Conservation (phyloP, 1,140 invertebrate species). For the Microvelia longipes region DNA sequence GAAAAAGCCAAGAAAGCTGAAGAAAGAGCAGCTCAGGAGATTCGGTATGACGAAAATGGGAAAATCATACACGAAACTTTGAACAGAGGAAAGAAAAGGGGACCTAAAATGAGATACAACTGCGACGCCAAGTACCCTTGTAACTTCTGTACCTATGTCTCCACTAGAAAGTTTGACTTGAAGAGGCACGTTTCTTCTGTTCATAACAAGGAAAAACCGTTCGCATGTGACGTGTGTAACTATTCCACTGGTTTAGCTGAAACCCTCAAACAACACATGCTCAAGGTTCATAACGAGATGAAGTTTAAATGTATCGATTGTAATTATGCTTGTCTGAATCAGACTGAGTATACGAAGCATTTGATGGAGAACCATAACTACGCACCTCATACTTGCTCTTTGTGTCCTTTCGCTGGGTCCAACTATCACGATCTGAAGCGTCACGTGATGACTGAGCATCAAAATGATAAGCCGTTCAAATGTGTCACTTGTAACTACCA, state of each 20-base stretch:
- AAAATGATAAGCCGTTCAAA: no score
- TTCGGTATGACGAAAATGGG: neutral
- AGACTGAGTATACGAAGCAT: neutral
- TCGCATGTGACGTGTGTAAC: neutral
- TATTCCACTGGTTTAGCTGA: neutral
- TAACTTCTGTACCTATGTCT: neutral
- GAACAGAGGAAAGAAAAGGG: neutral
- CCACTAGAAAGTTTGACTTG: neutral
- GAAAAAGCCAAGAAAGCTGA: neutral
- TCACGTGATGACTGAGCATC: no score
- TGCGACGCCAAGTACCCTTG: neutral
- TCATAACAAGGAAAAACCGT: neutral
- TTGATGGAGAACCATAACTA: neutral
- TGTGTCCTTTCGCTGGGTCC: neutral
- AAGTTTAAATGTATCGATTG: neutral
- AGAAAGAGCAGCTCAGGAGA: no score
- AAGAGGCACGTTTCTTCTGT: neutral
- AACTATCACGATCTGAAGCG: no score
- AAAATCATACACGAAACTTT: neutral
- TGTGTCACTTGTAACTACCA: no score
- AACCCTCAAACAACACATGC: neutral
- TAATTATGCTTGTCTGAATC: neutral
- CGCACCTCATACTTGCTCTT: neutral
- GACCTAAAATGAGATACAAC: neutral
- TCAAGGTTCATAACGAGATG: neutral